phyloP scores from a whole-genome alignment of 2,888 invertebrate species.

The Platycnemis pennipes region DNA sequence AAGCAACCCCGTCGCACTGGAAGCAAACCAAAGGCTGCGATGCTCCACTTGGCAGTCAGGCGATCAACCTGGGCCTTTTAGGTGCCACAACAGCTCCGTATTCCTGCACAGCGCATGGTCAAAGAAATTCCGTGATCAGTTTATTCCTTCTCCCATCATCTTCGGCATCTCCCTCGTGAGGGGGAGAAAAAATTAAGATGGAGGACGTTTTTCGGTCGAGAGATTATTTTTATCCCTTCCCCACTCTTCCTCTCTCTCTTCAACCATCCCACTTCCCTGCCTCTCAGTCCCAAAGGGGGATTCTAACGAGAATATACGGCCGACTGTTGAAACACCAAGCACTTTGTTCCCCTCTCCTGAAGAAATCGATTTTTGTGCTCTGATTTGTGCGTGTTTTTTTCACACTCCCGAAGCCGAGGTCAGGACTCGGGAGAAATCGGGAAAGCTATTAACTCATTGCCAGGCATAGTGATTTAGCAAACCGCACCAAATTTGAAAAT shows the following conservation, averaged over 20 bases:
- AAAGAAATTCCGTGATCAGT: background rate
- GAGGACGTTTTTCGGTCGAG: background rate
- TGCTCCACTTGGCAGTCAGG: background rate
- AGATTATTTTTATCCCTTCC: background rate
- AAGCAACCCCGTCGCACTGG: too few species aligned
- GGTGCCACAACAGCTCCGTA: background rate
- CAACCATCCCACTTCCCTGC: too few species aligned
- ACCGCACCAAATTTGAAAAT: too few species aligned
- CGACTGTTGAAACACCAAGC: background rate
- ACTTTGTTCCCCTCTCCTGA: background rate
- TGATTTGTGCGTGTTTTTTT: slow-evolving; percentile 17
- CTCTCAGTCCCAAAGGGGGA: background rate
- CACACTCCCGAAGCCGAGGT: too few species aligned
- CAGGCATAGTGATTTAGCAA: too few species aligned
- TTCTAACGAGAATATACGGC: slow-evolving; percentile 3
- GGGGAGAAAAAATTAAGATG: background rate
- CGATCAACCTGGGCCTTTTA: background rate
- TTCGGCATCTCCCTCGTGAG: background rate
- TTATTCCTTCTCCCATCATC: background rate
- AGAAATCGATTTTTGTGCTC: background rate
- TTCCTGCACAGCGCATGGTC: background rate
- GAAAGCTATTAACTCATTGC: too few species aligned
- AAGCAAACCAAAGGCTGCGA: background rate
- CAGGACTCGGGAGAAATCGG: too few species aligned
- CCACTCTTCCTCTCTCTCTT: background rate